A percentile compares a stretch with the other conserved stretches of the same genome.
Evolutionary conservation across 2,113 vertebrate species (phyloP).

Genomic region (Laticauda colubrina): DNA sequence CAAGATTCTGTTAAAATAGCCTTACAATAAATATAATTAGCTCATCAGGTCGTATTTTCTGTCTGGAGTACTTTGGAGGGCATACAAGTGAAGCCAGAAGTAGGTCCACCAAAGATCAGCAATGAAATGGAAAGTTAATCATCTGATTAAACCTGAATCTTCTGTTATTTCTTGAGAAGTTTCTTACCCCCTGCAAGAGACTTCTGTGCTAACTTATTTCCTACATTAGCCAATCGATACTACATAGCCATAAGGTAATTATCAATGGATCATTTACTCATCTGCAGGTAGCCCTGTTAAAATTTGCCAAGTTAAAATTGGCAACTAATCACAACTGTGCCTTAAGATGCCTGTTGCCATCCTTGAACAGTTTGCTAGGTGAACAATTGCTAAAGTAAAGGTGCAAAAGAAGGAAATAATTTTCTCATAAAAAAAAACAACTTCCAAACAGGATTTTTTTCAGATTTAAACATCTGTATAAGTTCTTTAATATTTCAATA

Average conservation of each 20-base stretch:
- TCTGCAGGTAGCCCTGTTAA: conserved; percentile 15
- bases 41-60: not conserved
- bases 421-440: not conserved
- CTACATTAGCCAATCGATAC: conserved; percentile 32
- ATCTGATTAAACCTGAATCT: conserved; percentile 43
- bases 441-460: conserved; percentile 22
- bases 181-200: conserved; percentile 49
- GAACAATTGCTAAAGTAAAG: conserved; percentile 59
- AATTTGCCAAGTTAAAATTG: conserved; percentile 37
- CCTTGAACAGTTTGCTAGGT: conserved; percentile 49
- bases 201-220: conserved; percentile 41
- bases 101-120: conserved; percentile 53
- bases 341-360: conserved; percentile 36
- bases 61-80: not conserved
- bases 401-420: conserved; percentile 33
- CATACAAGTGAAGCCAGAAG: conserved; percentile 33
- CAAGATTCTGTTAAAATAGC: not conserved
- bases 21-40: not conserved
- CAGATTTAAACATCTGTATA: conserved; percentile 38
- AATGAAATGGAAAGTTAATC: conserved; percentile 49
- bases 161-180: conserved; percentile 57
- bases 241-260: conserved; percentile 34
- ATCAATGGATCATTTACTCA: conserved; percentile 43
- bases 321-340: conserved; percentile 37
- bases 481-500: conserved; percentile 43